Conservation (phyloP, 2,113 vertebrate genomes). For the Anser brachyrhynchus region DNA sequence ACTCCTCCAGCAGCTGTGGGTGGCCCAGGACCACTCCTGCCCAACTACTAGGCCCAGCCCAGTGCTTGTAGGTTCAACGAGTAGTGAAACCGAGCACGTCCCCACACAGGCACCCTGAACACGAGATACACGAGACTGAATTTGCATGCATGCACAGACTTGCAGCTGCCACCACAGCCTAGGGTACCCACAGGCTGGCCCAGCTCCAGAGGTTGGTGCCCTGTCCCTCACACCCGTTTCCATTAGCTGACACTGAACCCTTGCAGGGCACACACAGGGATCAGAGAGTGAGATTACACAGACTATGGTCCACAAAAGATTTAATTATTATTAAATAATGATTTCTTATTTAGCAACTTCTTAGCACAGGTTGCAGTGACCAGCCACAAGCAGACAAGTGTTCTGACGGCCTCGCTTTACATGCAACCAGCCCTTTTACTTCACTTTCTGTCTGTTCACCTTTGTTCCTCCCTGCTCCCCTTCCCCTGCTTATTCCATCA, state of each 20-base stretch:
- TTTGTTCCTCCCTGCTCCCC: not conserved
- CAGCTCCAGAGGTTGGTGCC: not conserved
- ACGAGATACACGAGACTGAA: not conserved
- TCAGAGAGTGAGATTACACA: not conserved
- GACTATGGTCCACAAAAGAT: not conserved
- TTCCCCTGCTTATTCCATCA: not conserved
- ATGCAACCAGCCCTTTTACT: not conserved
- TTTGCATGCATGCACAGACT: not conserved
- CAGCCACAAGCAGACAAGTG: too few species aligned
- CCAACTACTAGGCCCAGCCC: not conserved
- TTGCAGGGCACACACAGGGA: not conserved
- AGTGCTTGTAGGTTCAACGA: not conserved
- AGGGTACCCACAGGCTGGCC: fast-evolving
- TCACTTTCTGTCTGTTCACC: not conserved
- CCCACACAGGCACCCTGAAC: not conserved
- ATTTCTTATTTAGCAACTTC: too few species aligned
- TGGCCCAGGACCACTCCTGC: not conserved
- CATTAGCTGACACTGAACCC: not conserved
- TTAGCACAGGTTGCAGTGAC: too few species aligned
- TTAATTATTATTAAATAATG: not conserved
- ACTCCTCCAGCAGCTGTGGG: not conserved
- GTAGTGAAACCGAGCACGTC: not conserved
- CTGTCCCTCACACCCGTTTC: fast-evolving
- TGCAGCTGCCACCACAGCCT: not conserved
- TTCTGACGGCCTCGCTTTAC: not conserved